Conservation (phyloP, 1,140 invertebrate genomes). For the Drusus annulatus region DNA sequence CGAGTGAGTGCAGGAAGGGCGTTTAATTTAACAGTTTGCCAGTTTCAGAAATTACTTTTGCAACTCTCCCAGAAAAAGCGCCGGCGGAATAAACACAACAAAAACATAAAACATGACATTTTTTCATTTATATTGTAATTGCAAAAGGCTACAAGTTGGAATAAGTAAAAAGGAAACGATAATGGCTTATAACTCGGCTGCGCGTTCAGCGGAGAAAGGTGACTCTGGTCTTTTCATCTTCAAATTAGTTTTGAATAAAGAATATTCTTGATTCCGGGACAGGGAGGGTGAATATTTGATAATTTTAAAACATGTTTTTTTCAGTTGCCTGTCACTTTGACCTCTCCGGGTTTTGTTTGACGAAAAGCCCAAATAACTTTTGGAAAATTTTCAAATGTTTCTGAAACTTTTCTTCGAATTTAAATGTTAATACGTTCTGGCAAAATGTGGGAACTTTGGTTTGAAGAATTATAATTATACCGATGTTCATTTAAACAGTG, state of each 20-base stretch:
- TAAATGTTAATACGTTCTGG: slow-evolving; percentile 14
- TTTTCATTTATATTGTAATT: slow-evolving; percentile 60
- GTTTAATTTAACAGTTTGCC: slow-evolving; percentile 60
- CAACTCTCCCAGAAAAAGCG: slow-evolving; percentile 52
- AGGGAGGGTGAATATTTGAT: slow-evolving; percentile 49
- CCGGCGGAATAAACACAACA: slow-evolving; percentile 51
- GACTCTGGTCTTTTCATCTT: slow-evolving; percentile 46
- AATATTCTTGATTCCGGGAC: slow-evolving; percentile 42
- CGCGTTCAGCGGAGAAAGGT: slow-evolving; percentile 4
- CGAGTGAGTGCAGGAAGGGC: slow-evolving; percentile 18
- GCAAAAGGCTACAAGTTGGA: slow-evolving; percentile 59
- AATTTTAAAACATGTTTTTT: slow-evolving; percentile 58
- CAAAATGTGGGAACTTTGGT: not conserved
- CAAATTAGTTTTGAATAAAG: slow-evolving; percentile 52
- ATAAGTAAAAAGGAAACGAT: slow-evolving; percentile 54
- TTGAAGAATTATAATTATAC: too few species aligned
- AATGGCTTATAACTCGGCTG: slow-evolving; percentile 24
- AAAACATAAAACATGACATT: slow-evolving; percentile 54
- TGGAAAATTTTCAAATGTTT: slow-evolving; percentile 7
- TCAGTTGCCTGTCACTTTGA: slow-evolving; percentile 45
- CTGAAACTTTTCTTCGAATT: not conserved
- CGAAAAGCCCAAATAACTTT: slow-evolving; percentile 55
- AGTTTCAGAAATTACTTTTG: slow-evolving; percentile 60
- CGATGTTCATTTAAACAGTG: too few species aligned
- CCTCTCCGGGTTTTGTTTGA: slow-evolving; percentile 49